Conservation (phyloP, 2,797 vertebrate genomes). For the Chanos chanos region DNA sequence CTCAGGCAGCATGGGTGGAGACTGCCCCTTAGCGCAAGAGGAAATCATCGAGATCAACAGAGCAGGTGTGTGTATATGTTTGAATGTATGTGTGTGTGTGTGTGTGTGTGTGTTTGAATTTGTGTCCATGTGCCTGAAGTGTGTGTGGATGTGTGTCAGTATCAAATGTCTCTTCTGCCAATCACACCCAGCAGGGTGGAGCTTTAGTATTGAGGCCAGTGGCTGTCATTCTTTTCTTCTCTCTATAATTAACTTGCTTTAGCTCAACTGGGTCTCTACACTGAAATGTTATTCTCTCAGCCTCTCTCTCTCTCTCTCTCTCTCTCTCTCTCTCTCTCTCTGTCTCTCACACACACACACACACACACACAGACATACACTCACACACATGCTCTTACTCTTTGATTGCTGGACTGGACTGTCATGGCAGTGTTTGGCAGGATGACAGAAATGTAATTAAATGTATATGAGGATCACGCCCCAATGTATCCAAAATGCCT, state of each 20-base stretch:
- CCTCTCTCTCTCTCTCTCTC: too few relatives aligned
- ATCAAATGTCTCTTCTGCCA: background rate
- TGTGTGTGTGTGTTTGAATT: conserved; percentile 15
- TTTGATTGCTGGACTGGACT: background rate
- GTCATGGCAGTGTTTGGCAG: background rate
- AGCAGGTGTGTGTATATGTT: conserved; percentile 65
- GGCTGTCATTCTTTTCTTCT: too few relatives aligned
- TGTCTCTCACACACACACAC: too few relatives aligned
- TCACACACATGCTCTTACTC: background rate
- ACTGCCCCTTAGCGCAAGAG: conserved; percentile 90
- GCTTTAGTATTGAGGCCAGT: background rate
- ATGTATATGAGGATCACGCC: conserved; percentile 1
- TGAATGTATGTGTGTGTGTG: conserved; percentile 4
- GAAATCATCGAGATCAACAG: conserved; percentile 96
- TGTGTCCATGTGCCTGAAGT: conserved; percentile 10
- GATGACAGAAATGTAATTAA: conserved; percentile 2
- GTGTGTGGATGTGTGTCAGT: background rate
- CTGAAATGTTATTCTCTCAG: too few relatives aligned
- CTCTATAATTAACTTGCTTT: too few relatives aligned
- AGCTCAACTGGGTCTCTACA: too few relatives aligned
- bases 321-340: too few relatives aligned
- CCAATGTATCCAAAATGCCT: background rate
- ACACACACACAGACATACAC: background rate
- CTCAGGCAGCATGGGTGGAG: conserved; percentile 90
- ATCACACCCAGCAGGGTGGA: background rate